Conservation (phyloP, 1,140 invertebrate species). For the Notospermus geniculatus region DNA sequence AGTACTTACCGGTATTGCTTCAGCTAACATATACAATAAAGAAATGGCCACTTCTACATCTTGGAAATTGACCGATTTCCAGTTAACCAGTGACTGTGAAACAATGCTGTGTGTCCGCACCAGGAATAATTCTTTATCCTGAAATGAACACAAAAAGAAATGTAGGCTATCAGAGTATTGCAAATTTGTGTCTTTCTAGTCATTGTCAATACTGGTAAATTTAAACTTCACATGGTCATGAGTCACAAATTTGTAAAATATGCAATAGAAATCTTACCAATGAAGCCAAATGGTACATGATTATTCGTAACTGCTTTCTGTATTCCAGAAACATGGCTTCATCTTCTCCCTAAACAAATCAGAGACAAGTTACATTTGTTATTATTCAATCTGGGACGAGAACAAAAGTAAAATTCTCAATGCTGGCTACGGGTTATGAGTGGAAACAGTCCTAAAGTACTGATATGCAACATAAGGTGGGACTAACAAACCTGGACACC, state of each 20-base stretch:
- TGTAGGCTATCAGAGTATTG: too few relatives aligned
- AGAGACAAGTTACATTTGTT: neutral
- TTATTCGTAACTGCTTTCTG: constrained; percentile 61
- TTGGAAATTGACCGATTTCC: constrained; percentile 55
- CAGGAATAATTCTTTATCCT: constrained; percentile 59
- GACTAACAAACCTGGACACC: neutral
- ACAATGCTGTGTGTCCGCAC: constrained; percentile 57
- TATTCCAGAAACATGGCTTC: constrained; percentile 62
- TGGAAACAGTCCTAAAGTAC: too few relatives aligned
- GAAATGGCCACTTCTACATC: constrained; percentile 62
- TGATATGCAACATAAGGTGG: too few relatives aligned
- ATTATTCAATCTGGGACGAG: too few relatives aligned
- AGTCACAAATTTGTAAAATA: too few relatives aligned
- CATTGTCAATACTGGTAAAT: too few relatives aligned
- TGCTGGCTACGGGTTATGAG: too few relatives aligned
- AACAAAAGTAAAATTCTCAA: too few relatives aligned
- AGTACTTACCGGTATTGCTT: constrained; percentile 58
- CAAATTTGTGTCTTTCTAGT: too few relatives aligned
- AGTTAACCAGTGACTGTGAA: constrained; percentile 54
- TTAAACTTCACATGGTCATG: too few relatives aligned
- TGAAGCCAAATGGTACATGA: constrained; percentile 61
- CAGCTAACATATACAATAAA: constrained; percentile 61
- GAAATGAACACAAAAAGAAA: constrained; percentile 7
- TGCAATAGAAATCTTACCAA: constrained; percentile 44
- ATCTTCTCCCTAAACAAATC: constrained; percentile 59